Conservation (phyloP, 1,140 invertebrate species). For the Aporrectodea caliginosa region DNA sequence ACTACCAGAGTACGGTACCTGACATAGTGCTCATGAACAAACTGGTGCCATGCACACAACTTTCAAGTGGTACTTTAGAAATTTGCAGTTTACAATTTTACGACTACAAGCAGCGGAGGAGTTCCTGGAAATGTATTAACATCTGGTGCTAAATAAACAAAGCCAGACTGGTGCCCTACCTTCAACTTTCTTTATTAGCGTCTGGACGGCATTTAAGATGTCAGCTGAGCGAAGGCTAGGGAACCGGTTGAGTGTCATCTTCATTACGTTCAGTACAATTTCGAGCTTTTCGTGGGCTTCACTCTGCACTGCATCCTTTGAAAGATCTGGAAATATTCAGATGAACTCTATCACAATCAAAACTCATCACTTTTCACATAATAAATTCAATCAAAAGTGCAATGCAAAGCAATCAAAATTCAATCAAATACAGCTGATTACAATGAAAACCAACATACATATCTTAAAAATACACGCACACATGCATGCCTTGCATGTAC, state of each 20-base stretch:
- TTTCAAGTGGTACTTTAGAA: too few relatives aligned
- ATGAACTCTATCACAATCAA: not conserved
- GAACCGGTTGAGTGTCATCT: not conserved
- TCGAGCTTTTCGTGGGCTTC: not conserved
- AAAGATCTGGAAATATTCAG: not conserved
- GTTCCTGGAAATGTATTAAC: too few relatives aligned
- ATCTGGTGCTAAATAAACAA: too few relatives aligned
- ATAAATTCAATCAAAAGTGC: not conserved
- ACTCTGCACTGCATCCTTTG: not conserved
- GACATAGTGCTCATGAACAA: too few relatives aligned
- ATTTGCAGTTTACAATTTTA: too few relatives aligned
- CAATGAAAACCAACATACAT: too few relatives aligned
- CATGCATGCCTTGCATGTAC: not conserved
- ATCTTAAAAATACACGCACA: not conserved
- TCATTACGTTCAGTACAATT: not conserved
- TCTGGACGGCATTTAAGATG: not conserved
- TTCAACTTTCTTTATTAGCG: not conserved
- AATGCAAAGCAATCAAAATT: too few relatives aligned
- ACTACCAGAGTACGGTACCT: too few relatives aligned
- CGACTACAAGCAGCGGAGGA: too few relatives aligned
- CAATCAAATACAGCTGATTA: too few relatives aligned
- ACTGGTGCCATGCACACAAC: too few relatives aligned
- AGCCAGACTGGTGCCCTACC: too few relatives aligned
- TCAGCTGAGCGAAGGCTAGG: not conserved
- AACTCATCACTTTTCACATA: not conserved